phyloP scores from a whole-genome alignment of 2,113 vertebrate genomes.

The Charina bottae region DNA sequence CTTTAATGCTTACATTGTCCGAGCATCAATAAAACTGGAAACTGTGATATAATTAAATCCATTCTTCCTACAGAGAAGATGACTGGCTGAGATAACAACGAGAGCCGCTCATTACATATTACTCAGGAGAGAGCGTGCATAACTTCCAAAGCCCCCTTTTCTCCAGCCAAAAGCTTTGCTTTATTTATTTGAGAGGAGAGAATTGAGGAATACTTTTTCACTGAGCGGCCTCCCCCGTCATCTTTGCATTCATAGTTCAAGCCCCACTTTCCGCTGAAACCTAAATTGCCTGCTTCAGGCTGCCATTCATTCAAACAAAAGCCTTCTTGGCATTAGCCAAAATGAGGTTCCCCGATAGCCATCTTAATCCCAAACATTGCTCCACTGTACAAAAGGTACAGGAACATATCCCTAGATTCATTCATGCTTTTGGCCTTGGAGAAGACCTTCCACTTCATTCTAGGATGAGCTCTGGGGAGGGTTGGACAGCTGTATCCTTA shows the following conservation, averaged over 20 bases:
- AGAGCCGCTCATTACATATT: constrained; percentile 60
- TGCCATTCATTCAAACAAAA: neutral
- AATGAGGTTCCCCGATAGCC: neutral
- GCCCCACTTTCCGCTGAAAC: neutral
- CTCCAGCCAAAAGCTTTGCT: constrained; percentile 5
- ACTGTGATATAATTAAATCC: constrained; percentile 66
- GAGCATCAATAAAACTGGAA: constrained; percentile 68
- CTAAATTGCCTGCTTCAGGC: neutral
- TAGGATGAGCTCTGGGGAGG: no score
- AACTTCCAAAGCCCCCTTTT: constrained; percentile 10
- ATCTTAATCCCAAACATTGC: neutral
- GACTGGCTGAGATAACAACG: constrained; percentile 61
- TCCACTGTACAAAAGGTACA: neutral
- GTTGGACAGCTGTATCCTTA: no score
- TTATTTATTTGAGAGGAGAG: constrained; percentile 21
- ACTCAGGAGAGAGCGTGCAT: constrained; percentile 35
- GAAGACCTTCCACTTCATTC: neutral
- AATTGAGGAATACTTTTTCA: neutral
- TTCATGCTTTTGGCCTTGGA: neutral
- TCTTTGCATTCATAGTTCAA: neutral
- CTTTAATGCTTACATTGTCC: constrained; percentile 64
- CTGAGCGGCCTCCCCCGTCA: neutral
- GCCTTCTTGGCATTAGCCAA: neutral
- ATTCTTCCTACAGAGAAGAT: constrained; percentile 71
- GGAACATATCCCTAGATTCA: neutral